Conservation (phyloP, 1,140 invertebrate genomes). For the Eupristina koningsbergeri region DNA sequence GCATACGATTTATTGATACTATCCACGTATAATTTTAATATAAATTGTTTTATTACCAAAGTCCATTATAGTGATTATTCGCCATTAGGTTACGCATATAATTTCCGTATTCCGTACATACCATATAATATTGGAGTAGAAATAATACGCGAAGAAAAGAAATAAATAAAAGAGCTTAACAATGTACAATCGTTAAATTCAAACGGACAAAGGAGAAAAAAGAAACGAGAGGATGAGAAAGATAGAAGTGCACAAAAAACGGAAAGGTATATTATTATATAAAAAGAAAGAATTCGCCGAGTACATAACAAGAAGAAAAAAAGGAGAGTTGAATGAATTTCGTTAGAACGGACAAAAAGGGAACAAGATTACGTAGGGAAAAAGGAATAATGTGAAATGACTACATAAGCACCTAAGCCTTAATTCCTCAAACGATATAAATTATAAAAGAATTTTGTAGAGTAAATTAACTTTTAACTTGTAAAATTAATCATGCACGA, state of each 20-base stretch:
- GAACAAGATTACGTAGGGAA: background rate
- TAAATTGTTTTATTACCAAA: slow-evolving; percentile 4
- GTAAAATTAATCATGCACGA: background rate
- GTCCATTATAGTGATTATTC: background rate
- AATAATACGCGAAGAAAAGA: background rate
- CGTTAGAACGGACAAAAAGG: slow-evolving; percentile 6
- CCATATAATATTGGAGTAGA: too few relatives aligned
- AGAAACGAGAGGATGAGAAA: background rate
- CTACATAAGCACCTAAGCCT: background rate
- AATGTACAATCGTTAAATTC: slow-evolving; percentile 28
- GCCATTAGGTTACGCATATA: background rate
- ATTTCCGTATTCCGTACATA: background rate
- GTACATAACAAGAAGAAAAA: slow-evolving; percentile 10
- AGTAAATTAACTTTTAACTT: background rate
- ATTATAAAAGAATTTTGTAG: background rate
- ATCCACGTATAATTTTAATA: background rate
- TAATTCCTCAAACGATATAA: background rate
- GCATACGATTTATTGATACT: background rate
- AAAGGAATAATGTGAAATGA: background rate
- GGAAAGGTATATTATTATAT: slow-evolving; percentile 18
- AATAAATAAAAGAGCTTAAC: slow-evolving; percentile 18
- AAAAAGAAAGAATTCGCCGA: slow-evolving; percentile 10
- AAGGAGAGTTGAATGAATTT: background rate
- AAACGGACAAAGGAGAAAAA: slow-evolving; percentile 14
- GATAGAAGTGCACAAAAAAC: slow-evolving; percentile 10